These are phyloP conservation scores for Corbicula japonica DNA, from an alignment of 2,888 invertebrate species.

Conservation along the genomic window DNA sequence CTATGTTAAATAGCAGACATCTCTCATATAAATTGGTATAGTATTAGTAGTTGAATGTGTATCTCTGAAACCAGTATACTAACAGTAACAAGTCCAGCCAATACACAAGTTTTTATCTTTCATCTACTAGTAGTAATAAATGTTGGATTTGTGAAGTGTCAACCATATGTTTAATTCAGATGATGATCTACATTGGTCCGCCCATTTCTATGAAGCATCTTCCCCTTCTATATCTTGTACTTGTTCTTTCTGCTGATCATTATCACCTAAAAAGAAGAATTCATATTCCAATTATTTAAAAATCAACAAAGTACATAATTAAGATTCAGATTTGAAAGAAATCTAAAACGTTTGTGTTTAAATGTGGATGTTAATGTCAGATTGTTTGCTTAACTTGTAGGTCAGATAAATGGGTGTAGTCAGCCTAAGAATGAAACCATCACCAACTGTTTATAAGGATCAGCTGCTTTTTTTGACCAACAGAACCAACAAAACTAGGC, in stretches of 20 bases:
- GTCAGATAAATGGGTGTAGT: too few species aligned
- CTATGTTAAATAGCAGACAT: background rate
- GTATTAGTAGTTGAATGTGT: background rate
- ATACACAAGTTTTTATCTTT: background rate
- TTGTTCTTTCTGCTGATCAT: slow-evolving; percentile 93
- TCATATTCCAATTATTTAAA: too few species aligned
- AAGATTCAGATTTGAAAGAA: too few species aligned
- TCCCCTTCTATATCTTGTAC: slow-evolving; percentile 97
- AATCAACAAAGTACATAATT: too few species aligned
- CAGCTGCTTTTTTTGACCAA: too few species aligned
- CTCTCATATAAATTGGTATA: background rate
- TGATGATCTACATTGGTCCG: slow-evolving; percentile 11
- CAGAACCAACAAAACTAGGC: too few species aligned
- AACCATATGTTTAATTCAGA: background rate
- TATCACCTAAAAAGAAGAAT: slow-evolving; percentile 91
- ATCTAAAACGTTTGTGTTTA: too few species aligned
- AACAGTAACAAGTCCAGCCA: background rate
- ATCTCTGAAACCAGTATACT: background rate
- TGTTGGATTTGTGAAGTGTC: slow-evolving; percentile 32
- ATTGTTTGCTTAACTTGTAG: too few species aligned
- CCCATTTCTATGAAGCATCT: slow-evolving; percentile 88
- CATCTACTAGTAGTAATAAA: too few species aligned
- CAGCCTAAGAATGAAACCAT: too few species aligned
- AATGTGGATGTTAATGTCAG: too few species aligned
- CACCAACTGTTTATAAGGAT: too few species aligned